phyloP scores from a whole-genome alignment of 2,797 vertebrate species.

The Poeciliopsis gracilis region DNA sequence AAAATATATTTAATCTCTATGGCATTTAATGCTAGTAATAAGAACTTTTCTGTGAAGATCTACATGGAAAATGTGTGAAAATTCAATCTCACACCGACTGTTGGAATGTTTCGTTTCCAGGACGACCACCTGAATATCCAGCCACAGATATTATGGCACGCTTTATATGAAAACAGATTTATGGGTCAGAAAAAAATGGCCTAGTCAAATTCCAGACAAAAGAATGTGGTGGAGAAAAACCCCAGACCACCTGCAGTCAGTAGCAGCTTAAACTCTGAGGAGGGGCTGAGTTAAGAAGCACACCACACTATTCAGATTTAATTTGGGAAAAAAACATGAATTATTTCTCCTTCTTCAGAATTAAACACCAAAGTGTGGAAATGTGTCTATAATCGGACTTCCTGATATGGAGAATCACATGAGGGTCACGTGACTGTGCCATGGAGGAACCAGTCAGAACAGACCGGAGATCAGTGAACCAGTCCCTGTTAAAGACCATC shows the following conservation, averaged over 20 bases:
- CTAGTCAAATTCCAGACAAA: neutral
- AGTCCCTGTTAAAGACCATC: neutral
- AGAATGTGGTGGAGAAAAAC: no score
- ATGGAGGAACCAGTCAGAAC: neutral
- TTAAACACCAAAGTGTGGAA: neutral
- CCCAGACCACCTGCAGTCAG: no score
- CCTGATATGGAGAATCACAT: constrained; percentile 36
- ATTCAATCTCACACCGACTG: neutral
- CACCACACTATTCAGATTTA: neutral
- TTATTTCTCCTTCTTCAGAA: neutral
- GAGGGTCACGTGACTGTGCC: constrained; percentile 30
- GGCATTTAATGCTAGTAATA: neutral
- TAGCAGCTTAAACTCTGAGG: neutral
- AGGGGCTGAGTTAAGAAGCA: neutral
- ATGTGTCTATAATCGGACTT: constrained; percentile 6
- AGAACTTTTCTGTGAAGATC: neutral
- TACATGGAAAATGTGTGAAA: neutral
- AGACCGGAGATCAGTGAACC: neutral
- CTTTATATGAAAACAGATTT: neutral
- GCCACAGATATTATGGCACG: neutral
- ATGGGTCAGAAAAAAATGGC: neutral
- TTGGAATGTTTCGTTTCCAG: neutral
- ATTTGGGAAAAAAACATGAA: neutral
- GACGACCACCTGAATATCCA: neutral
- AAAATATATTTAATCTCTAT: neutral